Evolutionary conservation across 37 sponge, comb jelly and placozoan species (phyloP).

Genomic region (Cliona cf. orientalis): DNA sequence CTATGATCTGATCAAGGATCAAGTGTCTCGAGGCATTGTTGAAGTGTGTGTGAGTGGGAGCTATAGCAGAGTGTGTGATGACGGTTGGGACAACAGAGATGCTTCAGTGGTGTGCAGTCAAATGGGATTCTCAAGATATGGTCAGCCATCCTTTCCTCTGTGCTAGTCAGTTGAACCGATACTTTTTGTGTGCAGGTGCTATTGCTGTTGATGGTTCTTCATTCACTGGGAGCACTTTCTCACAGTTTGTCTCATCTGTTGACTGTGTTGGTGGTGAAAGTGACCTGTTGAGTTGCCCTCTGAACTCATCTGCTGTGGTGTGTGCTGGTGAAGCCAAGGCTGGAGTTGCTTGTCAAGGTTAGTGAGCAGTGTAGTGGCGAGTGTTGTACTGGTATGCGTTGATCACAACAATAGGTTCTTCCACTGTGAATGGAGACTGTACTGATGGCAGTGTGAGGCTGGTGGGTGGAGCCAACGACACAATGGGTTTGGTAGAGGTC

Average conservation of each 20-base stretch:
- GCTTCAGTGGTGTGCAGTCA: slow-evolving; percentile 57
- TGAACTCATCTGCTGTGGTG: neutral
- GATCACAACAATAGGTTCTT: too few species aligned
- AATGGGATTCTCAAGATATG: slow-evolving; percentile 51
- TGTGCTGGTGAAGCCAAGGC: slow-evolving; percentile 7
- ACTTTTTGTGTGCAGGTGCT: slow-evolving; percentile 8
- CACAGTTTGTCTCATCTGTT: too few species aligned
- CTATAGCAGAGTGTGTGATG: slow-evolving; percentile 44
- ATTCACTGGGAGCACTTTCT: too few species aligned
- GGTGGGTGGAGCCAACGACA: slow-evolving; percentile 15
- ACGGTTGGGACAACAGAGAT: slow-evolving; percentile 32
- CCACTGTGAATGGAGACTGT: slow-evolving; percentile 12
- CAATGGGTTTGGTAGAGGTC: slow-evolving; percentile 40
- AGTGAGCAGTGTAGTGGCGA: too few species aligned
- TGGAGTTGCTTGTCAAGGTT: slow-evolving; percentile 15
- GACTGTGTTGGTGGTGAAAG: slow-evolving; percentile 16
- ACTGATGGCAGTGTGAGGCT: slow-evolving; percentile 28
- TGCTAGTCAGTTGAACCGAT: too few species aligned
- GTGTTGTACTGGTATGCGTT: too few species aligned
- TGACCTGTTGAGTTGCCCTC: neutral
- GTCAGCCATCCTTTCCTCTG: neutral
- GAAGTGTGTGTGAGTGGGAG: slow-evolving; percentile 33
- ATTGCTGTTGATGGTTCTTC: slow-evolving; percentile 13
- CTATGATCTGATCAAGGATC: slow-evolving; percentile 39
- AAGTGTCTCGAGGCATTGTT: slow-evolving; percentile 36